Percentiles rank a stretch among this genome's conserved stretches.
phyloP scores from a whole-genome alignment of 2,797 vertebrate species.

The Sebastes matsubarae region DNA sequence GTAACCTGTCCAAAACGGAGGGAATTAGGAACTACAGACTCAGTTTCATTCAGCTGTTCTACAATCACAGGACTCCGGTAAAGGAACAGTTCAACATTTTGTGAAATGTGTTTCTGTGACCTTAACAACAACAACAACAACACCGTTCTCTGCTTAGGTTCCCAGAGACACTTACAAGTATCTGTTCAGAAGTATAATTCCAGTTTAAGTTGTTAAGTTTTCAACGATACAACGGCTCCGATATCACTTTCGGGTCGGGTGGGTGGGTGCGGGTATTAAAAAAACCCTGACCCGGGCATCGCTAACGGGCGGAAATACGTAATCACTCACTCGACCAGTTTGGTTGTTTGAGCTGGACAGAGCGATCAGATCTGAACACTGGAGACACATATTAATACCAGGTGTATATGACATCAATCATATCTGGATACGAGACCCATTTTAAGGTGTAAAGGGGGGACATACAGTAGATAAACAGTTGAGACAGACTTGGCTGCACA shows the following conservation, averaged over 20 bases:
- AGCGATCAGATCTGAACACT: neutral
- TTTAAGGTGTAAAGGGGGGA: neutral
- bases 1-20: neutral
- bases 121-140: neutral
- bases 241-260: neutral
- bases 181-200: neutral
- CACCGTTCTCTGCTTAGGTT: neutral
- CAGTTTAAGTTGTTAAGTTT: neutral
- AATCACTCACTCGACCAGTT: neutral
- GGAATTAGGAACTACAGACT: no score
- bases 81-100: no score
- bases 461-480: neutral
- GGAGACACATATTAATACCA: neutral
- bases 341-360: neutral
- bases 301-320: neutral
- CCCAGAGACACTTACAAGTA: neutral
- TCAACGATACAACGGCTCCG: no score
- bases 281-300: neutral
- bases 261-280: neutral
- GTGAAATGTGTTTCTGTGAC: neutral
- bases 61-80: no score
- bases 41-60: no score
- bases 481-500: neutral
- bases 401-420: neutral
- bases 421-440: neutral